Percentiles rank a stretch among this genome's conserved stretches.
Conservation (phyloP, 2,113 vertebrate genomes). For the Callithrix jacchus region DNA sequence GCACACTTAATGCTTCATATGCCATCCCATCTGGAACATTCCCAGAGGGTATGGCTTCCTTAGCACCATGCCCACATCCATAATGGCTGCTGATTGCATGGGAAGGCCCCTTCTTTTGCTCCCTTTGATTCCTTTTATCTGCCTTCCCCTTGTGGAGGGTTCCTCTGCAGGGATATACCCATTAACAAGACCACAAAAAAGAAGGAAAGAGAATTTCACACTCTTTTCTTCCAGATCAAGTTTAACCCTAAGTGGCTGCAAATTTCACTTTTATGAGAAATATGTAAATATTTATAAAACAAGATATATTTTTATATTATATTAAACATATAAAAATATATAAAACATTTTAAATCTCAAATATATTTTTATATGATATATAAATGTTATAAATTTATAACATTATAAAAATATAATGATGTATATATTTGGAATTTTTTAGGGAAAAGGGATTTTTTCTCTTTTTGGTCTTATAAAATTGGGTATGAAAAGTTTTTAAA, state of each 20-base stretch:
- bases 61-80: neutral
- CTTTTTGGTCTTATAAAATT: slow-evolving; percentile 65
- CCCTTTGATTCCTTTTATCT: slow-evolving; percentile 22
- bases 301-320: neutral
- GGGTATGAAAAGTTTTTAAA: slow-evolving; percentile 53
- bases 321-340: neutral
- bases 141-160: slow-evolving; percentile 48
- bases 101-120: slow-evolving; percentile 18
- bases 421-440: slow-evolving; percentile 44
- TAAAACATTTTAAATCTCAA: neutral
- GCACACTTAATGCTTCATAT: neutral
- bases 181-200: slow-evolving; percentile 24
- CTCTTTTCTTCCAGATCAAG: slow-evolving; percentile 55
- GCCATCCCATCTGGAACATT: neutral
- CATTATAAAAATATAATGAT: no score
- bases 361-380: no score
- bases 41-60: neutral
- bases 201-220: slow-evolving; percentile 41
- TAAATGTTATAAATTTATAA: no score
- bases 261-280: neutral
- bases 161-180: slow-evolving; percentile 53
- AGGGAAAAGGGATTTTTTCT: slow-evolving; percentile 45
- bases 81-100: slow-evolving; percentile 59
- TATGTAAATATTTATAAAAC: no score
- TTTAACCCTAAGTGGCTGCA: slow-evolving; percentile 63